phyloP scores from a whole-genome alignment of 2,888 invertebrate genomes.

The Sthenelais limicola region DNA sequence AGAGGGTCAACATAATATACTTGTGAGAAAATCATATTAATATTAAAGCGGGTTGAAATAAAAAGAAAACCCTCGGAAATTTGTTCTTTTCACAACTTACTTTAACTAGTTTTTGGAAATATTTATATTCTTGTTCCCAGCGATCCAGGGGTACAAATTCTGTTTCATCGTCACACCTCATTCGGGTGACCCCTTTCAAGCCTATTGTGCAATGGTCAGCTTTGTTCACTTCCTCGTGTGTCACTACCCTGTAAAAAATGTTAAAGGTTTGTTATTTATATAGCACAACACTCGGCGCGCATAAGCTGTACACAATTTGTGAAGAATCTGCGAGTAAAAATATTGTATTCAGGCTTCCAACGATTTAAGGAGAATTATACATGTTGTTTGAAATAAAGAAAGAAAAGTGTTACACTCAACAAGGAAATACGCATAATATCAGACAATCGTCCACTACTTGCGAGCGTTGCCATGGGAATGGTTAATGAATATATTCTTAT shows the following conservation, averaged over 20 bases:
- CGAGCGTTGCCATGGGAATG: too few relatives aligned
- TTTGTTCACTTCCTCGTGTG: conserved; percentile 80
- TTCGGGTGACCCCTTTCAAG: conserved; percentile 85
- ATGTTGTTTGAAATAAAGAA: too few relatives aligned
- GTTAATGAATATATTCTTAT: too few relatives aligned
- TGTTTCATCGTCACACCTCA: conserved; percentile 77
- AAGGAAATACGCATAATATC: too few relatives aligned
- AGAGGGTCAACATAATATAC: background rate
- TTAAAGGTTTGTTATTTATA: background rate
- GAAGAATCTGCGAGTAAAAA: too few relatives aligned
- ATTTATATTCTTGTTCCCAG: conserved; percentile 89
- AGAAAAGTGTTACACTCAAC: too few relatives aligned
- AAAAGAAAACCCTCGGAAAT: background rate
- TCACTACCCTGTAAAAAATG: conserved; percentile 79
- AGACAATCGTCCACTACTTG: too few relatives aligned
- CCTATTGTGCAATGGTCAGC: conserved; percentile 87
- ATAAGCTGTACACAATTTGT: too few relatives aligned
- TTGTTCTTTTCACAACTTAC: too few relatives aligned
- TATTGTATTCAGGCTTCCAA: too few relatives aligned
- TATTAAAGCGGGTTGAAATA: background rate
- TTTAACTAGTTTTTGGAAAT: conserved; percentile 83
- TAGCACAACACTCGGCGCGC: background rate
- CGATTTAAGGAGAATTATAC: too few relatives aligned
- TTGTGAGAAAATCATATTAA: too few relatives aligned
- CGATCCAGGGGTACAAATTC: conserved; percentile 83